Conservation (phyloP, 2,797 vertebrate genomes). For the Poliocrania exsul region DNA sequence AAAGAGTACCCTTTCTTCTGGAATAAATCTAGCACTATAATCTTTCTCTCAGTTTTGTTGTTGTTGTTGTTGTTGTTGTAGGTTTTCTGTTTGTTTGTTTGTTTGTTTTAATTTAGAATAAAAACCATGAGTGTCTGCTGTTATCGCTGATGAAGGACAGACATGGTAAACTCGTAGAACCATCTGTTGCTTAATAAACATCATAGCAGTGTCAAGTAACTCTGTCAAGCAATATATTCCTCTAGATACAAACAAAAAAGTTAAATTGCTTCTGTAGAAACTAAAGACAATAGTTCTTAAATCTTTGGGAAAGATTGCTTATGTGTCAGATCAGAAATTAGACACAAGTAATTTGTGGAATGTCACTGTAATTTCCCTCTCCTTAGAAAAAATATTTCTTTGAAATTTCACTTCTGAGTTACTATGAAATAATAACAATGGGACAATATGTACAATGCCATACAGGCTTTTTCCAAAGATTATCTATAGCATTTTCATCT, state of each 20-base stretch:
- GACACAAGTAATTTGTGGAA: not conserved
- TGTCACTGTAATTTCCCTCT: not conserved
- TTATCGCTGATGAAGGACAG: not conserved
- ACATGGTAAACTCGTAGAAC: not conserved
- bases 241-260: not conserved
- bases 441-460: not conserved
- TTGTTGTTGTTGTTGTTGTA: not conserved
- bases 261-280: not conserved
- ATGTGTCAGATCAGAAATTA: not conserved
- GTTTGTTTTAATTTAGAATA: not conserved
- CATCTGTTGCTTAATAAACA: conserved; percentile 33
- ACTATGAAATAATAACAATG: not conserved
- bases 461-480: not conserved
- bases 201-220: not conserved
- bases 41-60: not conserved
- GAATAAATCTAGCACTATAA: not conserved
- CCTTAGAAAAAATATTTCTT: not conserved
- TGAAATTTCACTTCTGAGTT: not conserved
- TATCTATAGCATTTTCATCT: not conserved
- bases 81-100: not conserved
- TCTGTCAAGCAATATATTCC: not conserved
- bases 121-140: not conserved
- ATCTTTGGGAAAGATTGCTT: not conserved
- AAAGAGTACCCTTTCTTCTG: not conserved
- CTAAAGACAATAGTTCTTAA: not conserved